A percentile compares a stretch with the other conserved stretches of the same genome.
Conservation (phyloP, 2,888 invertebrate species). For the Carterocephalus palaemon region DNA sequence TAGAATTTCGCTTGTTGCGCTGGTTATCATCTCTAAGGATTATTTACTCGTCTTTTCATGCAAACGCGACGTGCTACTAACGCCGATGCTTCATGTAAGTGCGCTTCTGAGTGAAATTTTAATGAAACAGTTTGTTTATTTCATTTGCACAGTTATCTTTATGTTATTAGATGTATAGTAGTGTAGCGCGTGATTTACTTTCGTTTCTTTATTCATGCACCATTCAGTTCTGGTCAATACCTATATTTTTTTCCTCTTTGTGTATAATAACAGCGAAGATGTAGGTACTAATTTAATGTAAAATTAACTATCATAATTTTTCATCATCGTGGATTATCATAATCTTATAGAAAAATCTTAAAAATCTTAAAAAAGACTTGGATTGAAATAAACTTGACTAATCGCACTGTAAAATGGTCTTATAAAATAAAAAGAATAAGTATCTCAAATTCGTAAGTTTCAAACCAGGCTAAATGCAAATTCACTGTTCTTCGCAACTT, state of each 20-base stretch:
- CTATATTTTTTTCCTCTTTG: slow-evolving; percentile 31
- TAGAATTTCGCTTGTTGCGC: slow-evolving; percentile 57
- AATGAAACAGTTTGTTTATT: slow-evolving; percentile 45
- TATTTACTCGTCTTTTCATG: slow-evolving; percentile 71
- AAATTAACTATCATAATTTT: too few species aligned
- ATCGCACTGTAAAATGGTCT: too few species aligned
- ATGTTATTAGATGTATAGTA: slow-evolving; percentile 51
- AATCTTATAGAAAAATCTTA: too few species aligned
- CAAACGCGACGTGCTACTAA: slow-evolving; percentile 61
- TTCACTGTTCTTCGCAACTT: too few species aligned
- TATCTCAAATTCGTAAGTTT: too few species aligned
- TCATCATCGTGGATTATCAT: too few species aligned
- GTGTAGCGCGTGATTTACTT: slow-evolving; percentile 60
- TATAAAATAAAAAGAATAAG: too few species aligned
- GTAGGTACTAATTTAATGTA: not conserved
- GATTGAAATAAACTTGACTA: too few species aligned
- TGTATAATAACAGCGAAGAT: slow-evolving; percentile 37
- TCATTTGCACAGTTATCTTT: slow-evolving; percentile 60
- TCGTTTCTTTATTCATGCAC: slow-evolving; percentile 64
- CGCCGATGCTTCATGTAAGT: slow-evolving; percentile 75
- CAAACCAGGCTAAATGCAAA: too few species aligned
- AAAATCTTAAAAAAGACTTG: too few species aligned
- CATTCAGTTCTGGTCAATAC: slow-evolving; percentile 55
- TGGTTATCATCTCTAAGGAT: slow-evolving; percentile 66
- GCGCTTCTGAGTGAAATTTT: slow-evolving; percentile 49